Conservation (phyloP, 2,797 vertebrate genomes). For the Poecile montanus region DNA sequence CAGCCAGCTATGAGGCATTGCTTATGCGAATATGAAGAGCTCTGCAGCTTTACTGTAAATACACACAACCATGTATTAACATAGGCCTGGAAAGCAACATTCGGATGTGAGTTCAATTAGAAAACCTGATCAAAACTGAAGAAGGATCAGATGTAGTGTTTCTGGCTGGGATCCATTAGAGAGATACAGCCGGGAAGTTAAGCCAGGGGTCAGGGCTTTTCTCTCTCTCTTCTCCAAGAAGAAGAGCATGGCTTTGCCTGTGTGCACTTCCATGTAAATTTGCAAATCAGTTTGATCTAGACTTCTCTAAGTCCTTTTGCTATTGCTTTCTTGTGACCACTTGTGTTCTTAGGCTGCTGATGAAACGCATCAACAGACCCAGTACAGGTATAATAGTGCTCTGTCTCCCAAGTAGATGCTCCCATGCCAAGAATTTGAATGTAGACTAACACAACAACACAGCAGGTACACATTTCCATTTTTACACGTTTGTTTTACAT, state of each 20-base stretch:
- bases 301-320: background rate
- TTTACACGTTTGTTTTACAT: conserved; percentile 57
- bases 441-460: conserved; percentile 18
- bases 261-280: background rate
- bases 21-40: conserved; percentile 67
- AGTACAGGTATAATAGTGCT: background rate
- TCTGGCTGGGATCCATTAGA: conserved; percentile 21
- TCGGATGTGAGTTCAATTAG: background rate
- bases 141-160: background rate
- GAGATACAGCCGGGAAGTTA: background rate
- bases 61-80: background rate
- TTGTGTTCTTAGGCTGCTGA: background rate
- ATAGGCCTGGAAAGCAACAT: conserved; percentile 4
- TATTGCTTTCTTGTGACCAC: background rate
- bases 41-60: conserved; percentile 45
- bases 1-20: conserved; percentile 71
- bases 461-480: conserved; percentile 61
- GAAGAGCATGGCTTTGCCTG: background rate
- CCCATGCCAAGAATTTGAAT: conserved; percentile 38
- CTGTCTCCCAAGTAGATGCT: background rate
- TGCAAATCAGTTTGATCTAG: background rate
- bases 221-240: background rate
- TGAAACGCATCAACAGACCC: background rate
- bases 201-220: background rate
- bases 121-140: conserved; percentile 38